Evolutionary conservation across 2,888 invertebrate genomes (phyloP), one percentile per base, ranked within the genome.

Genomic region (Psylliodes chrysocephalus): DNA sequence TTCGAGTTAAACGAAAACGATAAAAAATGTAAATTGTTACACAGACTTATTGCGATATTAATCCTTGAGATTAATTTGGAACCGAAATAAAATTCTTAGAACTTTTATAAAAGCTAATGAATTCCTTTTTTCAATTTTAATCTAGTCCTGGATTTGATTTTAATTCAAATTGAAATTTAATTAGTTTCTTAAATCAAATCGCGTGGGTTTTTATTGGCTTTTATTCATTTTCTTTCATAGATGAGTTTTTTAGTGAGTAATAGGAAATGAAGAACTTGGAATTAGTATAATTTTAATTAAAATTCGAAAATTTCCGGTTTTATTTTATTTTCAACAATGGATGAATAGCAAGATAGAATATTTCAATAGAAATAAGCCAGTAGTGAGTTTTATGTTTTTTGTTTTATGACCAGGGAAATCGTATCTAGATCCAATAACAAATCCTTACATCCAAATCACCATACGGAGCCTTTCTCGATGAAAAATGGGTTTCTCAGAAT

Each of bases 31-130:
- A 49, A 49, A 28, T 49, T 28, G 12, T 49, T 49, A 14, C 49
- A 30, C 49, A 7, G 28, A 17, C 54, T 42, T 55, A 55, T 42
- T 56, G 46, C 46, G 38, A 57, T 46, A 46, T 35, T 46, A 56
- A 57, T 57, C 47, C 35, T 17, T 1, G 33, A 38, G 19, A 47
- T 57, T 57, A 57, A 57, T 57, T 57, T 47, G 35, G 47, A 57
- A 47, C 35, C 25, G 57, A 47, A 57, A 57, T 38, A 47, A 47
- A 57, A 47, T 57, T 47, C 35, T 46, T 22, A 47, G 47, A 57
- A 47, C 17, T 46, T 54, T 17, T 22, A 18, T 18, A 49, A 56
- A 56, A 56, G 55, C 47, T 47, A 57, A 57, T 57, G 38, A 57
- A 57, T 47, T 57, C 47, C 19, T 47, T 57, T 57, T 47, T 14